A percentile compares a stretch with the other conserved stretches of the same genome.
phyloP scores from a whole-genome alignment of 2,113 vertebrate genomes.

The Spea bombifrons region DNA sequence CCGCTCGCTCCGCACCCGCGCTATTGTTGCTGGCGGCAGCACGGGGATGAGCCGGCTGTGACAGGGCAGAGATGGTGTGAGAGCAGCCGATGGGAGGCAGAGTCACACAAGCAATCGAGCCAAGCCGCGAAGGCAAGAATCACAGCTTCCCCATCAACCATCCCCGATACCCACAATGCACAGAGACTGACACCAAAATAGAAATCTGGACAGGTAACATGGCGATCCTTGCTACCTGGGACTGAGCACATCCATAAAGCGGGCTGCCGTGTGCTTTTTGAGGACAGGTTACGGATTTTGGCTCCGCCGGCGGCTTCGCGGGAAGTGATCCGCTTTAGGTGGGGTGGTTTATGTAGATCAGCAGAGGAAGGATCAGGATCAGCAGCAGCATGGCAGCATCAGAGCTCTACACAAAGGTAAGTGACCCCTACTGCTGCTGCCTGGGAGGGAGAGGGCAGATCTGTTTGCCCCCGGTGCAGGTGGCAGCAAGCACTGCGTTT shows the following conservation, averaged over 20 bases:
- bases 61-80: background rate
- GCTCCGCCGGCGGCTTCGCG: background rate
- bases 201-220: constrained; percentile 61
- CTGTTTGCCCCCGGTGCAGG: background rate
- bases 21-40: background rate
- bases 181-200: constrained; percentile 66
- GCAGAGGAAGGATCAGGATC: constrained; percentile 43
- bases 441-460: no score
- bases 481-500: background rate
- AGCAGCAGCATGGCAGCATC: constrained; percentile 72
- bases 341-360: constrained; percentile 20
- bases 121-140: constrained; percentile 37
- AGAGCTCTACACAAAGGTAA: constrained; percentile 87
- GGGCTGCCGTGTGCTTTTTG: background rate
- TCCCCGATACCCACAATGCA: constrained; percentile 74
- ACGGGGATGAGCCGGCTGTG: background rate
- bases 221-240: constrained; percentile 53
- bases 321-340: constrained; percentile 13
- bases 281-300: background rate
- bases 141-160: constrained; percentile 27
- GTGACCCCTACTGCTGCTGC: background rate
- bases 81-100: constrained; percentile 60
- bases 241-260: background rate
- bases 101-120: constrained; percentile 43
- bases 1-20: background rate